Evolutionary conservation across 2,797 vertebrate genomes (phyloP).

Genomic region (Eremophila alpestris): DNA sequence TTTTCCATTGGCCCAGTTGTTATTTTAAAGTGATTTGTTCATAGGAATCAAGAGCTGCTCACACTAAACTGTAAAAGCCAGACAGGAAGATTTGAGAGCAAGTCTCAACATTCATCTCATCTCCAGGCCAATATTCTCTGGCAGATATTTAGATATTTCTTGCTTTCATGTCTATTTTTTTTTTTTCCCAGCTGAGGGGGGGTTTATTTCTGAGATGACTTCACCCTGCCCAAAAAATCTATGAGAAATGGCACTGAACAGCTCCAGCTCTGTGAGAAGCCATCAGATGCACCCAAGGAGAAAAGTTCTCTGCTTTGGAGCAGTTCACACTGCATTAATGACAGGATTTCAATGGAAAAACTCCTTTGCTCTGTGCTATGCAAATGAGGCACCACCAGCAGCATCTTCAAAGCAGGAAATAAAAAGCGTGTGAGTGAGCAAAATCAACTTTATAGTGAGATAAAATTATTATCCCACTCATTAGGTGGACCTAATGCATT

Average conservation of each 20-base stretch:
- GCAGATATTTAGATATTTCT: background rate
- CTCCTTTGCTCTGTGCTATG: background rate
- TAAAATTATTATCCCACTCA: constrained; percentile 69
- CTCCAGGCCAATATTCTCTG: background rate
- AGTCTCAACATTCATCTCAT: background rate
- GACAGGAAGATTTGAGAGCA: background rate
- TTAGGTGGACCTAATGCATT: constrained; percentile 73
- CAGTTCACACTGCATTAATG: background rate
- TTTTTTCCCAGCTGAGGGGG: background rate
- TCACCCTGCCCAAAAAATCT: background rate
- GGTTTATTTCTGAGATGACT: background rate
- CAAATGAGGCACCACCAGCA: constrained; percentile 13
- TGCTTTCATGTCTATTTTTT: background rate
- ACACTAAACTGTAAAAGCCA: background rate
- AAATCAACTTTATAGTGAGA: constrained; percentile 59
- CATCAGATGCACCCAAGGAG: background rate
- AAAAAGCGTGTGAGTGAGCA: constrained; percentile 8
- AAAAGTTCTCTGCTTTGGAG: background rate
- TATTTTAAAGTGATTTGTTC: background rate
- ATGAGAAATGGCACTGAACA: background rate
- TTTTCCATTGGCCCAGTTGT: background rate
- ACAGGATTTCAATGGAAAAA: constrained; percentile 15
- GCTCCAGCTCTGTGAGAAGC: background rate
- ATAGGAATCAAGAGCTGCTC: background rate
- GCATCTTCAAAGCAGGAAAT: constrained; percentile 55